phyloP scores from a whole-genome alignment of 2,797 vertebrate species.

The Dendrocincla fuliginosa region DNA sequence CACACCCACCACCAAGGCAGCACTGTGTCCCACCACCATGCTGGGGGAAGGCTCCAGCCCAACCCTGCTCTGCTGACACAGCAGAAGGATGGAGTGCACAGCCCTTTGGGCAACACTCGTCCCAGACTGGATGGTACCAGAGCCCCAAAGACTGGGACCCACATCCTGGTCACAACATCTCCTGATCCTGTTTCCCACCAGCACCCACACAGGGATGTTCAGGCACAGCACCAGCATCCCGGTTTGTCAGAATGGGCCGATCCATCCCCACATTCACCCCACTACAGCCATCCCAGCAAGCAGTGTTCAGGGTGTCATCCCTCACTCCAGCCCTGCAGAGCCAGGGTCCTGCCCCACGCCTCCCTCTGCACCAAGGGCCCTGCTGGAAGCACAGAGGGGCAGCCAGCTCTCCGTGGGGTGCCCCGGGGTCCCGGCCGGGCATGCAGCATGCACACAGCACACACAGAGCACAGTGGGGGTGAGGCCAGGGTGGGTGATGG shows the following conservation, averaged over 20 bases:
- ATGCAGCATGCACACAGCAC: constrained; percentile 75
- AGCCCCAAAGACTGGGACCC: accelerated
- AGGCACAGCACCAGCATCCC: neutral
- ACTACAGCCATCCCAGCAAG: neutral
- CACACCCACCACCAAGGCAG: neutral
- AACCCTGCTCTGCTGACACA: neutral
- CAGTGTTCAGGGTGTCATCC: neutral
- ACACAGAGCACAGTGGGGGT: neutral
- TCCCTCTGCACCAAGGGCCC: neutral
- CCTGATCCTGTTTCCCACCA: neutral
- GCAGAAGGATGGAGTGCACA: accelerated
- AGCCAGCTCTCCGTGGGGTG: neutral
- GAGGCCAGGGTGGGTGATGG: neutral
- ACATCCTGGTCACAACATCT: neutral
- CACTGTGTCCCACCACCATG: neutral
- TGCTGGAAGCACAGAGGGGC: neutral
- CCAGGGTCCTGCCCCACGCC: neutral
- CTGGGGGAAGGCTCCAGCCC: neutral
- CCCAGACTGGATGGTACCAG: neutral
- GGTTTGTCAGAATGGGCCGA: accelerated
- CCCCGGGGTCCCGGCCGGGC: neutral
- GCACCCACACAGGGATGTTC: neutral
- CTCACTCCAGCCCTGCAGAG: neutral
- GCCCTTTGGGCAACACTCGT: neutral
- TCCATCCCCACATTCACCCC: neutral